A percentile compares a stretch with the other conserved stretches of the same genome.
Conservation (phyloP, 2,797 vertebrate genomes). For the Lagodon rhomboides region DNA sequence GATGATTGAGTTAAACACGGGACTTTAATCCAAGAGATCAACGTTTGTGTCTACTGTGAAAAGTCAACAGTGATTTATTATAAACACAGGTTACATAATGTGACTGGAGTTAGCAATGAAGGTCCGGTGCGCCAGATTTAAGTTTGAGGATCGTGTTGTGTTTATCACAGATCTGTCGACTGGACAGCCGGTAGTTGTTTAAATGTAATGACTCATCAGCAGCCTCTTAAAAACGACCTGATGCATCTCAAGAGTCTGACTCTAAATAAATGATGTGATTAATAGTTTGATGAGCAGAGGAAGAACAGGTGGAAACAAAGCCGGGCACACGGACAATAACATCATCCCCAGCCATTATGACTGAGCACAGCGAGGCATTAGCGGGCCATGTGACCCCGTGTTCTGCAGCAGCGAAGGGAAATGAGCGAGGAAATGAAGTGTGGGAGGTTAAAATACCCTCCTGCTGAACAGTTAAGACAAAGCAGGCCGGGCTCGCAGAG, state of each 20-base stretch:
- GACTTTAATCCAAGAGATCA: too few species aligned
- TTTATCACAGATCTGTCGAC: neutral
- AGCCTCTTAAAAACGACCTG: neutral
- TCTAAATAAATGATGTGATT: conserved; percentile 4
- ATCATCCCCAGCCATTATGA: conserved; percentile 21
- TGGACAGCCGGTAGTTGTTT: neutral
- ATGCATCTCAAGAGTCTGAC: neutral
- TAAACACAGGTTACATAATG: too few species aligned
- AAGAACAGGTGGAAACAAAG: conserved; percentile 37
- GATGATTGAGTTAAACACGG: too few species aligned
- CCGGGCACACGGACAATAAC: conserved; percentile 18
- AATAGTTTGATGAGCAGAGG: neutral
- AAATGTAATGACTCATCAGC: neutral
- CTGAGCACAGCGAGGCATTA: conserved; percentile 25
- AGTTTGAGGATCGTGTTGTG: too few species aligned
- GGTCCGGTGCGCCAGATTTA: too few species aligned
- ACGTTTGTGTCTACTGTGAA: too few species aligned
- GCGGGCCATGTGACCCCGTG: conserved; percentile 22
- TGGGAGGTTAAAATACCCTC: conserved; percentile 42
- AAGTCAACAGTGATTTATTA: too few species aligned
- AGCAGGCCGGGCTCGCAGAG: neutral
- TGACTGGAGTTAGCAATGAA: too few species aligned
- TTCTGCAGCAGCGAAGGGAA: conserved; percentile 47
- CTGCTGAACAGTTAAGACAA: conserved; percentile 26
- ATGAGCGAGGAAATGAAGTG: conserved; percentile 64